These are phyloP conservation scores for Drosophila testacea DNA, from an alignment of 2,888 invertebrate genomes.

Conservation along the genomic window DNA sequence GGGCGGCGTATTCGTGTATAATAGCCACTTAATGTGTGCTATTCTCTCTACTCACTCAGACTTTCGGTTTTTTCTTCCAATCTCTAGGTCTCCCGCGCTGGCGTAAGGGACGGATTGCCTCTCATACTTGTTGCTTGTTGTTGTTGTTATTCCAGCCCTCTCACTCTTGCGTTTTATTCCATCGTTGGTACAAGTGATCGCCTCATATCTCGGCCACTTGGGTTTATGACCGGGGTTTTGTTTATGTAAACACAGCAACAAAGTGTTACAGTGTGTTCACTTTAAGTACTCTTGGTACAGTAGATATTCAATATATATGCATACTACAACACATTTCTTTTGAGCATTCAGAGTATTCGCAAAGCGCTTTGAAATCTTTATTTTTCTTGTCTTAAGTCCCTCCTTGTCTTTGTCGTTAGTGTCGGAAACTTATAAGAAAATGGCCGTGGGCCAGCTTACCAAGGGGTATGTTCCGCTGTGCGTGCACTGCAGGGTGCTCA, in stretches of 20 bases:
- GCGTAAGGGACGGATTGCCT: neutral
- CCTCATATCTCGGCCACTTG: neutral
- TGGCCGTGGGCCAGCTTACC: too few species aligned
- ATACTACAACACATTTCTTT: too few species aligned
- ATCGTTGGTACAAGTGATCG: conserved; percentile 1
- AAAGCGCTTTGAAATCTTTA: too few species aligned
- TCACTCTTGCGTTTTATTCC: neutral
- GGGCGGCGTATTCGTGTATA: neutral
- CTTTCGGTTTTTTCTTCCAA: neutral
- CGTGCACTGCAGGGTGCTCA: too few species aligned
- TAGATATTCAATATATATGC: too few species aligned
- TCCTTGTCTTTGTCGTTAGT: too few species aligned
- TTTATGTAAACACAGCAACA: conserved; percentile 1
- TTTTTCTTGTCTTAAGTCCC: too few species aligned
- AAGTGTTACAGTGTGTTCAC: too few species aligned
- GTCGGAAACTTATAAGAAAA: too few species aligned
- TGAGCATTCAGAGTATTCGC: too few species aligned
- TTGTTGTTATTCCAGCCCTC: neutral
- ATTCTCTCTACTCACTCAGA: conserved; percentile 1
- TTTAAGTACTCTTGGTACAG: too few species aligned
- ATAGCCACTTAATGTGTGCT: neutral
- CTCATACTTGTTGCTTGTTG: neutral
- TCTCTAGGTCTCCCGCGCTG: neutral
- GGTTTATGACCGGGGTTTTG: neutral
- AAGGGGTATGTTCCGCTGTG: too few species aligned